phyloP scores from a whole-genome alignment of 2,797 vertebrate species.

The Cossypha dichroa region DNA sequence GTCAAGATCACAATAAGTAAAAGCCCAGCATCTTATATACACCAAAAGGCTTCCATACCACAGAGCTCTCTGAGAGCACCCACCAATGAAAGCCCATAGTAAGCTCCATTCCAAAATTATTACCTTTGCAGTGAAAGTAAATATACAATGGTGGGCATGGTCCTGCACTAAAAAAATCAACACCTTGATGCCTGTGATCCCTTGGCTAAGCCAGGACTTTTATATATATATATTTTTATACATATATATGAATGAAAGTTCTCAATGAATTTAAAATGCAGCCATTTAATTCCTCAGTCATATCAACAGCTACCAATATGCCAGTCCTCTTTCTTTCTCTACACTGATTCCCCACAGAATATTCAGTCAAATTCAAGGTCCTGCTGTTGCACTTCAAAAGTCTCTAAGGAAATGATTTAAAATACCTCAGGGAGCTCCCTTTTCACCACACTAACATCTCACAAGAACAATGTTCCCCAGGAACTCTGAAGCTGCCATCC shows the following conservation, averaged over 20 bases:
- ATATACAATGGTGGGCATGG: neutral
- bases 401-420: neutral
- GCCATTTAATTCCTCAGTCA: neutral
- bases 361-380: neutral
- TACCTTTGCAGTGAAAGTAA: neutral
- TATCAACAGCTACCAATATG: neutral
- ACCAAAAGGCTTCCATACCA: neutral
- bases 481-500: constrained; percentile 13
- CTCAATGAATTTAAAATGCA: neutral
- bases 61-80: neutral
- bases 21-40: neutral
- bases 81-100: neutral
- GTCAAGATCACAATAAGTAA: neutral
- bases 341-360: neutral
- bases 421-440: neutral
- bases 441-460: neutral
- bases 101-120: neutral
- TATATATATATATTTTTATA: no score
- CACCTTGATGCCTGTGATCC: neutral
- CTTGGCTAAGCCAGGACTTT: neutral
- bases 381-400: neutral
- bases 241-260: neutral
- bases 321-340: neutral
- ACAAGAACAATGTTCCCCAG: neutral
- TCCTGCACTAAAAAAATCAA: neutral